phyloP scores from a whole-genome alignment of 2,113 vertebrate species.

The Atrichornis clamosus region DNA sequence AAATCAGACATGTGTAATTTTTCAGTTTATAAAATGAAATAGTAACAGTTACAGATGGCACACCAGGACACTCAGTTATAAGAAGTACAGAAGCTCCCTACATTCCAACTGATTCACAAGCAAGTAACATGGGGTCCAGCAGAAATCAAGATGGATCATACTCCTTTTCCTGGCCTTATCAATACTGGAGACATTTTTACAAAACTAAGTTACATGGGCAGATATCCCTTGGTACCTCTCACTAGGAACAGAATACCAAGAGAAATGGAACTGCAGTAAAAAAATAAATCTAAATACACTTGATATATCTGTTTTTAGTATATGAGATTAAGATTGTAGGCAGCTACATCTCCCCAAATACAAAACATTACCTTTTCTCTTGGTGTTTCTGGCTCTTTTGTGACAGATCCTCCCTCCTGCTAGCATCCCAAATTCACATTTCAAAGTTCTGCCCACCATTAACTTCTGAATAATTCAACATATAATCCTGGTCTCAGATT shows the following conservation, averaged over 20 bases:
- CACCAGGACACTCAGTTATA: not conserved
- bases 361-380: not conserved
- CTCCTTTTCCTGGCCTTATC: not conserved
- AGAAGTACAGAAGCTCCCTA: not conserved
- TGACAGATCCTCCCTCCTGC: not conserved
- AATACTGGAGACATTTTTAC: not conserved
- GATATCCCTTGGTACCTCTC: not conserved
- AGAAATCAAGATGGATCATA: not conserved
- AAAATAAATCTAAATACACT: not conserved
- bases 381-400: not conserved
- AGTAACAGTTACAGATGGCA: not conserved
- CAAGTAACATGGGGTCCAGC: not conserved
- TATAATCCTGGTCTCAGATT: not conserved
- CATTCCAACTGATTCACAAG: not conserved
- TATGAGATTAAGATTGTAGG: not conserved
- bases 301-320: not conserved
- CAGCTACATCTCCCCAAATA: not conserved
- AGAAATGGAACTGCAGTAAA: not conserved
- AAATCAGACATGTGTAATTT: not conserved
- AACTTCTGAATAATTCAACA: not conserved
- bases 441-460: not conserved
- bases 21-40: not conserved
- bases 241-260: not conserved
- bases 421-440: not conserved
- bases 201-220: not conserved